These are phyloP conservation scores for Saguinus imperator DNA, from an alignment of 2,113 vertebrate genomes.

Conservation along the genomic window DNA sequence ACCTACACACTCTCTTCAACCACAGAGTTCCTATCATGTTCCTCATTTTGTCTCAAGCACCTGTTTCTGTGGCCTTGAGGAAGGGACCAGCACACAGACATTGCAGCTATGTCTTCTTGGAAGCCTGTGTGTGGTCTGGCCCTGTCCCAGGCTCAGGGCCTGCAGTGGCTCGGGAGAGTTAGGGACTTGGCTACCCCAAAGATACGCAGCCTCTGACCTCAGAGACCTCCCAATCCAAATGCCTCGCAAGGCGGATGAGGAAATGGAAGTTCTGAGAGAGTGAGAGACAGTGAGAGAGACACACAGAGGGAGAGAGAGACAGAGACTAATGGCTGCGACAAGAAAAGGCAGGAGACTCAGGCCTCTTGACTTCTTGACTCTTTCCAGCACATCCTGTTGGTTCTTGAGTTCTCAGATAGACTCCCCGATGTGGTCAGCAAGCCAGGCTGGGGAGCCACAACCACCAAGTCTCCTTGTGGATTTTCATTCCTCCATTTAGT, in stretches of 20 bases:
- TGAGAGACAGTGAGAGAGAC: fast-evolving
- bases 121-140: no score
- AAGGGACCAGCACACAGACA: no score
- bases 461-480: background rate
- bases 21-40: no score
- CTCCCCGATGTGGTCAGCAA: background rate
- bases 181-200: background rate
- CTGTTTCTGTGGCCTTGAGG: no score
- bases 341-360: background rate
- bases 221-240: background rate
- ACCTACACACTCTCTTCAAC: no score
- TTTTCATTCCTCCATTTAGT: background rate
- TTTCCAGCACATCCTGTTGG: background rate
- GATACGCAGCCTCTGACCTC: background rate
- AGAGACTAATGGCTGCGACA: background rate
- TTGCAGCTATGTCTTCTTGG: no score
- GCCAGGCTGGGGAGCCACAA: background rate
- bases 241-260: background rate
- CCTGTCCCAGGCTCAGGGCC: no score
- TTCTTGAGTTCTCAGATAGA: background rate
- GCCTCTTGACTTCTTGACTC: background rate
- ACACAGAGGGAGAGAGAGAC: no score
- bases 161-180: no score
- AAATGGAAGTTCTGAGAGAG: background rate
- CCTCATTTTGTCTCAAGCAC: no score